These are phyloP conservation scores for Channa argus DNA, from an alignment of 2,113 vertebrate genomes.

Conservation along the genomic window DNA sequence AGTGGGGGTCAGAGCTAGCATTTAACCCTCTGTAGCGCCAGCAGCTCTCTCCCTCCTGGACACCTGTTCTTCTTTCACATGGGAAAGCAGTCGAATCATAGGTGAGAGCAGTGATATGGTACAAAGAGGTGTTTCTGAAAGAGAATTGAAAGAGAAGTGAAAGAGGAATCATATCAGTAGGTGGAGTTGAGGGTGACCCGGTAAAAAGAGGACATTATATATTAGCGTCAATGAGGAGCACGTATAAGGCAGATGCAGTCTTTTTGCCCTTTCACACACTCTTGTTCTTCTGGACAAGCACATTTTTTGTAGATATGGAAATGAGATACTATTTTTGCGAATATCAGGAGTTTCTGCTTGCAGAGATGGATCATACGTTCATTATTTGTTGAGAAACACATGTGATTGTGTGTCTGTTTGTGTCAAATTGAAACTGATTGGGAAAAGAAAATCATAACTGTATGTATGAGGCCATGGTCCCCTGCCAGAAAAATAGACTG, in stretches of 20 bases:
- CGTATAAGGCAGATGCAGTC: neutral
- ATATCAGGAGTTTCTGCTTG: constrained; percentile 12
- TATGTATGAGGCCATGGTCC: constrained; percentile 58
- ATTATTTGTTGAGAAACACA: constrained; percentile 19
- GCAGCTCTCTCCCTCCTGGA: constrained; percentile 52
- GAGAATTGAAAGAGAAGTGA: neutral
- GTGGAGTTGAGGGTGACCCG: neutral
- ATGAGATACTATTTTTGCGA: constrained; percentile 18
- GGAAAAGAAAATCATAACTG: neutral
- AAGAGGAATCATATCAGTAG: neutral
- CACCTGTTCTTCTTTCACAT: constrained; percentile 62
- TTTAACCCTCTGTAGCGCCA: constrained; percentile 73
- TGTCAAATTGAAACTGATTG: constrained; percentile 46
- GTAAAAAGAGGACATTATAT: neutral
- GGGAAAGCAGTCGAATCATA: constrained; percentile 29
- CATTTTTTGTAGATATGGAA: neutral
- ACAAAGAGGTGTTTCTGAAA: constrained; percentile 11
- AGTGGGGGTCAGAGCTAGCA: constrained; percentile 66
- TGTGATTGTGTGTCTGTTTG: constrained; percentile 18
- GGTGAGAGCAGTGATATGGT: constrained; percentile 24
- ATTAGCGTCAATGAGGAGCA: constrained; percentile 5
- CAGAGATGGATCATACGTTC: constrained; percentile 11
- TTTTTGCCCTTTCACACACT: neutral
- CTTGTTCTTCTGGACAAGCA: no score
- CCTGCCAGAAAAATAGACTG: constrained; percentile 69